Evolutionary conservation across 1,140 invertebrate species (phyloP).

Genomic region (Bombus terrestris): DNA sequence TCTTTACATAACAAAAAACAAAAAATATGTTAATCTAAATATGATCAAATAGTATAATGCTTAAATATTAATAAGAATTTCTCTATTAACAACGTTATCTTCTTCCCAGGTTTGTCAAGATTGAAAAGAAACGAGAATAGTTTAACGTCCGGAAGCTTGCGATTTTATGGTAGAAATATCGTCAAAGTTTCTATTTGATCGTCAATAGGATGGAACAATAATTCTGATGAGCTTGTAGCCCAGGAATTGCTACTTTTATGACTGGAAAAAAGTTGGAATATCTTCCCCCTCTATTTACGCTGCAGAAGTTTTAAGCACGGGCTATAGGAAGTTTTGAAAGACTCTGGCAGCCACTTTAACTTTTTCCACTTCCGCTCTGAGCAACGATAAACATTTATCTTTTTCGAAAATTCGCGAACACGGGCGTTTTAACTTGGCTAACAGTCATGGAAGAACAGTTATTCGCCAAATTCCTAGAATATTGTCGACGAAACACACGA

Average conservation of each 20-base stretch:
- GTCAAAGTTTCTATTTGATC: conserved; percentile 16
- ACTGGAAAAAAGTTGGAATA: not conserved
- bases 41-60: no score
- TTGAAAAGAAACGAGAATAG: not conserved
- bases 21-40: no score
- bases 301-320: conserved; percentile 19
- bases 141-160: not conserved
- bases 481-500: not conserved
- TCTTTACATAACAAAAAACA: no score
- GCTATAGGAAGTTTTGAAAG: not conserved
- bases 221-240: conserved; percentile 7
- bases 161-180: conserved; percentile 3
- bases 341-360: conserved; percentile 26
- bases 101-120: not conserved
- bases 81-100: no score
- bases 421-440: not conserved
- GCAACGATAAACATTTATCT: conserved; percentile 50
- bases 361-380: conserved; percentile 30
- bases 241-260: conserved; percentile 34
- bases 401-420: conserved; percentile 37
- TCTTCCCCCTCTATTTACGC: conserved; percentile 31
- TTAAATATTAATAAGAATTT: no score
- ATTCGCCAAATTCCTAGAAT: not conserved
- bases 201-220: conserved; percentile 12
- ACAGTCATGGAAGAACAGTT: not conserved